Evolutionary conservation across 2,888 invertebrate species (phyloP).

Genomic region (Scaptodrosophila latifasciaeformis): DNA sequence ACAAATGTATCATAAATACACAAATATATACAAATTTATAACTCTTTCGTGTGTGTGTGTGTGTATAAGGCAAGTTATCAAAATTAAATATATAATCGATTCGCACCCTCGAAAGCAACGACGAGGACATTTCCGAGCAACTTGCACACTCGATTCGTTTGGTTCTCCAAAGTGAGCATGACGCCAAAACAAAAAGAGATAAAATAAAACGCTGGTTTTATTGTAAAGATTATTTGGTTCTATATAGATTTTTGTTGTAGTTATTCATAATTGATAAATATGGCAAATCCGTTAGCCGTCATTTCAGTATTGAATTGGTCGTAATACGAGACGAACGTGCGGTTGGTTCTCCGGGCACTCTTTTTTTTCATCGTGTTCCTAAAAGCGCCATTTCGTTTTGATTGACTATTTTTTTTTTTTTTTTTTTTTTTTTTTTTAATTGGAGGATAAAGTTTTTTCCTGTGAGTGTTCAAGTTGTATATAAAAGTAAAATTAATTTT

Average conservation of each 20-base stretch:
- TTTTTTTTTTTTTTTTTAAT: neutral
- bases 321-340: constrained; percentile 22
- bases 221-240: too few species aligned
- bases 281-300: constrained; percentile 12
- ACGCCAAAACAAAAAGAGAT: neutral
- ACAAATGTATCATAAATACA: constrained; percentile 21
- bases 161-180: too few species aligned
- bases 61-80: too few species aligned
- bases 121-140: constrained; percentile 13
- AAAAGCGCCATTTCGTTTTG: neutral
- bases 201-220: neutral
- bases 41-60: too few species aligned
- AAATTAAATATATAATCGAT: too few species aligned
- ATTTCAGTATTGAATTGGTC: constrained; percentile 23
- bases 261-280: constrained; percentile 26
- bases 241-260: neutral
- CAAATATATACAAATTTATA: too few species aligned
- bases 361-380: too few species aligned
- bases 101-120: neutral
- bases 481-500: too few species aligned
- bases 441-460: too few species aligned
- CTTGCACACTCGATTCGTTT: too few species aligned
- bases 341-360: neutral
- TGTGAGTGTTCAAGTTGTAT: too few species aligned
- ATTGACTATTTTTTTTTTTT: neutral